A percentile compares a stretch with the other conserved stretches of the same genome.
Conservation (phyloP, 2,797 vertebrate species). For the Morelia viridis region DNA sequence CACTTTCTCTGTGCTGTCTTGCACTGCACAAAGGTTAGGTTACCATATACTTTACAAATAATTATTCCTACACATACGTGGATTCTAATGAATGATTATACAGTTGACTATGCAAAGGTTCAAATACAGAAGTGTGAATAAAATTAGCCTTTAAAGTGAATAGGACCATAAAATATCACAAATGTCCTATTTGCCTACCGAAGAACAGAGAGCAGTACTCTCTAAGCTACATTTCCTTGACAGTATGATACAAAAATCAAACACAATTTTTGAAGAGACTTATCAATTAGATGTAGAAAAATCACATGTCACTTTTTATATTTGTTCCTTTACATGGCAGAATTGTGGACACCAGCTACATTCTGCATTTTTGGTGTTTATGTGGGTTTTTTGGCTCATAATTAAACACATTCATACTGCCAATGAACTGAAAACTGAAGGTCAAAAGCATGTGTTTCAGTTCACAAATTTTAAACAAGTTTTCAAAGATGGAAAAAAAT, state of each 20-base stretch:
- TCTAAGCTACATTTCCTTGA: neutral
- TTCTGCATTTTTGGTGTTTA: neutral
- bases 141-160: neutral
- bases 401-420: neutral
- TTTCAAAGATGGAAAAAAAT: neutral
- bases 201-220: neutral
- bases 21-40: neutral
- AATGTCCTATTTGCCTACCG: neutral
- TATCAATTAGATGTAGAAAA: rapidly evolving
- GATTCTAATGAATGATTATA: rapidly evolving
- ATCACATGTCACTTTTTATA: neutral
- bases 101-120: neutral
- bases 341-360: rapidly evolving
- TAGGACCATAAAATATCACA: neutral
- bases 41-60: neutral
- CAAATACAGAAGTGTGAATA: neutral
- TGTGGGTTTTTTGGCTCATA: neutral
- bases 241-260: neutral
- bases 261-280: neutral
- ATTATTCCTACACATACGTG: rapidly evolving
- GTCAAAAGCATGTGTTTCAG: slow-evolving; percentile 1
- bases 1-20: neutral
- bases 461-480: rapidly evolving
- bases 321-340: neutral
- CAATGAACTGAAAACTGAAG: neutral